A percentile compares a stretch with the other conserved stretches of the same genome.
Evolutionary conservation across 2,797 vertebrate species (phyloP).

Genomic region (Malacoraja senta): DNA sequence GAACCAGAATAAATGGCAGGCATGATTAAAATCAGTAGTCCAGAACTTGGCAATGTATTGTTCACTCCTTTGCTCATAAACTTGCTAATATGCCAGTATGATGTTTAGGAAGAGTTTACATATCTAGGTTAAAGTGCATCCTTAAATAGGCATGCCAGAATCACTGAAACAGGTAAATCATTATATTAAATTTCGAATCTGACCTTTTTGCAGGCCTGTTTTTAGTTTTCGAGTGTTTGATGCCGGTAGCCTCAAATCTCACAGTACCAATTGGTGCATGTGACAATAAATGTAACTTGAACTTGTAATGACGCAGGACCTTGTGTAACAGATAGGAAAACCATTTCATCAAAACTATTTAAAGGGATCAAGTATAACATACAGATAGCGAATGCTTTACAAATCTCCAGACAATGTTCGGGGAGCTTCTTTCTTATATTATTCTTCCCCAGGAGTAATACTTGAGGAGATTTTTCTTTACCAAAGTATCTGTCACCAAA

Average conservation of each 20-base stretch:
- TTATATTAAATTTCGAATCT: not conserved
- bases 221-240: not conserved
- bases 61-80: not conserved
- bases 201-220: not conserved
- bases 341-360: too few relatives aligned
- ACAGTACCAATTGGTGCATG: too few relatives aligned
- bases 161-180: not conserved
- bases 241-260: too few relatives aligned
- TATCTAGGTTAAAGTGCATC: too few relatives aligned
- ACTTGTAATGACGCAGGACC: too few relatives aligned
- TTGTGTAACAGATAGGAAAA: too few relatives aligned
- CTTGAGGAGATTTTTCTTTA: not conserved
- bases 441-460: not conserved
- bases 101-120: not conserved
- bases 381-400: too few relatives aligned
- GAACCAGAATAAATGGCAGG: not conserved
- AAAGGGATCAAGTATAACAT: too few relatives aligned
- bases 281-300: too few relatives aligned
- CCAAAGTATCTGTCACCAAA: not conserved
- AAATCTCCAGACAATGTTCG: not conserved
- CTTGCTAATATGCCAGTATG: not conserved
- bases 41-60: not conserved
- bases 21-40: not conserved
- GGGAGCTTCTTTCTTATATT: not conserved
- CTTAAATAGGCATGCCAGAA: not conserved